Conservation (phyloP, 2,797 vertebrate species). For the Molothrus ater region DNA sequence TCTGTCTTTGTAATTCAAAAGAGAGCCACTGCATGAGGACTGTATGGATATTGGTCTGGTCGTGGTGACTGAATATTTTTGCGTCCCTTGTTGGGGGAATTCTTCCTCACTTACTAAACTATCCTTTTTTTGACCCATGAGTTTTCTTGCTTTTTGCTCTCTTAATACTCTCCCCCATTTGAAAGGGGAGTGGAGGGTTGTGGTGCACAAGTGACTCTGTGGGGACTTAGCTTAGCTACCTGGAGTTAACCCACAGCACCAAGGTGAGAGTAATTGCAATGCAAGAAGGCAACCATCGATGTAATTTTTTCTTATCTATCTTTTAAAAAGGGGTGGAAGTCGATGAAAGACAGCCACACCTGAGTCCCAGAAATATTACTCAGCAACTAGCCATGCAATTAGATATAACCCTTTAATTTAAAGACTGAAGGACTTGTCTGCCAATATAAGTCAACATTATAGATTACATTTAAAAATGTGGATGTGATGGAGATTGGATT, state of each 20-base stretch:
- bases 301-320: not conserved
- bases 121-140: not conserved
- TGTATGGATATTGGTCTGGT: not conserved
- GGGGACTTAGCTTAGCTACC: not conserved
- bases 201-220: accelerated
- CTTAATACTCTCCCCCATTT: not conserved
- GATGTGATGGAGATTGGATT: not conserved
- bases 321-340: not conserved
- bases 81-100: accelerated
- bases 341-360: not conserved
- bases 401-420: not conserved
- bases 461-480: not conserved
- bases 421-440: not conserved
- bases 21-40: not conserved
- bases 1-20: not conserved
- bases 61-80: not conserved
- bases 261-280: not conserved
- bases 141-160: not conserved
- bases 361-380: not conserved
- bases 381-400: not conserved
- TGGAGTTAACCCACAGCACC: not conserved
- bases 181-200: accelerated
- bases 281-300: not conserved
- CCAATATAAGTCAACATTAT: not conserved
- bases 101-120: not conserved